Conservation (phyloP, 2,888 invertebrate genomes). For the Augochlorella aurata region DNA sequence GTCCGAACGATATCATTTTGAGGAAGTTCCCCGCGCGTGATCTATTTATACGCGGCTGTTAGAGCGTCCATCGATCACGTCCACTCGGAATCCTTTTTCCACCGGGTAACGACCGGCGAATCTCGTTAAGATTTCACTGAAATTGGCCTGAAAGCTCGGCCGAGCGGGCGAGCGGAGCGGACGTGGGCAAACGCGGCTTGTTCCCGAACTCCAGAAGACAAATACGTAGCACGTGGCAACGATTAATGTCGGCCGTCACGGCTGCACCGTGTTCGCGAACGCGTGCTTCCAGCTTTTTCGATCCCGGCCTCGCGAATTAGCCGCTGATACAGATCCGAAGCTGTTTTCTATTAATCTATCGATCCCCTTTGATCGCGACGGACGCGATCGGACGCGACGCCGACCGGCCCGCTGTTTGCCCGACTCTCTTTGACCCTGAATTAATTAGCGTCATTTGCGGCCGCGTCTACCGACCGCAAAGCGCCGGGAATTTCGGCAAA, state of each 20-base stretch:
- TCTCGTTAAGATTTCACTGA: slow-evolving; percentile 34
- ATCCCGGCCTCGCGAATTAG: slow-evolving; percentile 33
- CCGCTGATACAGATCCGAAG: slow-evolving; percentile 10
- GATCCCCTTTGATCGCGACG: neutral
- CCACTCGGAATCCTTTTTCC: neutral
- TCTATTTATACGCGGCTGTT: neutral
- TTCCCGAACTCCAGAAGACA: slow-evolving; percentile 42
- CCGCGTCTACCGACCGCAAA: neutral
- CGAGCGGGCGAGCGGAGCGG: slow-evolving; percentile 2
- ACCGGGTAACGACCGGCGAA: slow-evolving; percentile 4
- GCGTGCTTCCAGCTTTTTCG: slow-evolving; percentile 39
- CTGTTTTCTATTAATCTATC: slow-evolving; percentile 37
- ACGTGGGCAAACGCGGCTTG: slow-evolving; percentile 20
- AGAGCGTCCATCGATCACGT: neutral
- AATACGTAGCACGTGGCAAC: slow-evolving; percentile 67
- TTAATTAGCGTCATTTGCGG: slow-evolving; percentile 47
- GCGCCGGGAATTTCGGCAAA: slow-evolving; percentile 7
- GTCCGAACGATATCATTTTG: neutral
- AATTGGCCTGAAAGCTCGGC: neutral
- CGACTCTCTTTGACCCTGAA: slow-evolving; percentile 53
- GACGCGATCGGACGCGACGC: neutral
- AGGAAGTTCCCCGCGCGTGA: neutral
- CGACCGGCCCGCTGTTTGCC: neutral
- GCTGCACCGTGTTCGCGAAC: slow-evolving; percentile 38
- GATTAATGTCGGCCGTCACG: slow-evolving; percentile 58